Base-by-base conservation (phyloP, 2,888 invertebrate genomes). In the Spatulosminthurus flaviceps region DNA sequence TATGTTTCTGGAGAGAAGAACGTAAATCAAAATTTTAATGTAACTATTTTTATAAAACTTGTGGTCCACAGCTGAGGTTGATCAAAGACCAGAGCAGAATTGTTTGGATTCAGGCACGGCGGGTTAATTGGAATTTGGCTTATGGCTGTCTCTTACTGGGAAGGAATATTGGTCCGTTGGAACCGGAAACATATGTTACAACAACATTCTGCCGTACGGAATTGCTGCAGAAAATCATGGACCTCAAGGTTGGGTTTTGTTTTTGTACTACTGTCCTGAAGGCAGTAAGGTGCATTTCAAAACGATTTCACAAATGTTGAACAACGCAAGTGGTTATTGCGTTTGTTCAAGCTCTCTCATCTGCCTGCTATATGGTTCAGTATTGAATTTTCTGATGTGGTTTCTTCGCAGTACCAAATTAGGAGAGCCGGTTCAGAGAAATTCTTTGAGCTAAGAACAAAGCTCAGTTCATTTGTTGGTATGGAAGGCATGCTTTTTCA, bases 401-500 rank as follows among this genome's bases (percentile, higher is more conserved):
- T 22, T 29, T 19, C 16, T 22, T 70, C 51, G 16, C 22, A 77
- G 77, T 29, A 41, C 70, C 13, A 51, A 21, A 71, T 77, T 24
- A 34, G 28, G 19, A n/a, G 70, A 1, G 67, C 34, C 1, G 61
- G 24, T 34, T 22, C 67, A 2, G 77, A 70, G 2, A 77, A 70
- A 28, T 77, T 77, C n/a, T 22, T 24, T 22, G 77, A 26, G 21
- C 70, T 77, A 1, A 5, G 77, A 28, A 19, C 19, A n/a, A 72
- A 72, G 41, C 11, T 41, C 41, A 34, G 21, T 41, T 70, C 34
- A n/a, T 70, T 70, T 70, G 41, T 16, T 13, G 34, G 34, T 1
- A 28, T 70, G 41, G 28, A 64, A 4, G 79, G 61, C 5, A 26
- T 74, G 13, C 42, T 94, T 87, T 99, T 98, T 87, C 91, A 95